Evolutionary conservation across 2,797 vertebrate species (phyloP).

Genomic region (Monodelphis domestica): DNA sequence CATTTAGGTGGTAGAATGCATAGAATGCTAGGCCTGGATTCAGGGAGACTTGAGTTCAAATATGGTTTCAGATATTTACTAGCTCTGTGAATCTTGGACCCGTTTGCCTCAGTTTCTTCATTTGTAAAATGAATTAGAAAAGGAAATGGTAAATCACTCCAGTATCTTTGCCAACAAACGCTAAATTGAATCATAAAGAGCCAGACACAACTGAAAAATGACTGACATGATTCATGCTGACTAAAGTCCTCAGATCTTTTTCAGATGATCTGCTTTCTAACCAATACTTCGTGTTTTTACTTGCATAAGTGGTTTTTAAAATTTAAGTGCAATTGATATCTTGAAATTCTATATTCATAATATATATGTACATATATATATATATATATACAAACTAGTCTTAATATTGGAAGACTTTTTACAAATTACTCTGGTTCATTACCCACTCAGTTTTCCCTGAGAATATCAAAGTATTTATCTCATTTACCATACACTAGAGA

Average conservation of each 20-base stretch:
- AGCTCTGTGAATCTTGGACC: too few relatives aligned
- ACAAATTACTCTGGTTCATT: background rate
- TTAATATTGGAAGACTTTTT: background rate
- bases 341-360: background rate
- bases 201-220: background rate
- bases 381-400: too few relatives aligned
- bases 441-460: background rate
- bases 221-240: background rate
- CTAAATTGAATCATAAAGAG: background rate
- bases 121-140: background rate
- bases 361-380: too few relatives aligned
- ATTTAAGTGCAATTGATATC: background rate
- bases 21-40: too few relatives aligned
- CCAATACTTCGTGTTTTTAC: background rate
- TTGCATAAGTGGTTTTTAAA: background rate
- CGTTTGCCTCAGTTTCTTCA: background rate
- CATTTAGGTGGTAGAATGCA: too few relatives aligned
- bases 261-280: background rate
- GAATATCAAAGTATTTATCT: background rate
- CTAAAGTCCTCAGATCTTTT: background rate
- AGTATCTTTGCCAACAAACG: background rate
- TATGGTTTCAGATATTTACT: background rate
- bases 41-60: background rate
- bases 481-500: background rate
- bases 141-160: background rate